Percentiles rank a stretch among this genome's conserved stretches.
These are phyloP conservation scores for Megamerina dolium DNA, from an alignment of 2,888 invertebrate species.

Conservation along the genomic window DNA sequence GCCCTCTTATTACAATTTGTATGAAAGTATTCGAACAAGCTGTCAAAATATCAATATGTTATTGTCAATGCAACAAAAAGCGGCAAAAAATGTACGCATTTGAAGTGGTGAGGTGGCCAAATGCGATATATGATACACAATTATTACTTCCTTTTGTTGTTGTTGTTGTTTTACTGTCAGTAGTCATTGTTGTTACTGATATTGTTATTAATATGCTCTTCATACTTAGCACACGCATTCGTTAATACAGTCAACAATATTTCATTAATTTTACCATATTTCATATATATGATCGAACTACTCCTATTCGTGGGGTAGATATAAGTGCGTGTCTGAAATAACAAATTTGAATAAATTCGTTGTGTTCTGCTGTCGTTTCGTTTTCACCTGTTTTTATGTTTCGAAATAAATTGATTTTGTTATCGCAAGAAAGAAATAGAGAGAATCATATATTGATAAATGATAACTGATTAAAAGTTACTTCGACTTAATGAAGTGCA, in stretches of 20 bases:
- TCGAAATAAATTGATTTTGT: neutral
- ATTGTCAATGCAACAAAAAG: too few species aligned
- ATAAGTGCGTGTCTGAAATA: neutral
- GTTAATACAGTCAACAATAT: conserved; percentile 13
- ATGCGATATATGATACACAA: too few species aligned
- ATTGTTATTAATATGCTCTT: neutral
- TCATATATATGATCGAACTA: too few species aligned
- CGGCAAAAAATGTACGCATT: too few species aligned
- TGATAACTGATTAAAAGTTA: neutral
- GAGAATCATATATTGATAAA: too few species aligned
- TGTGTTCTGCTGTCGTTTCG: neutral
- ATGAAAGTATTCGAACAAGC: too few species aligned
- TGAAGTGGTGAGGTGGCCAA: too few species aligned
- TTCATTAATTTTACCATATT: conserved; percentile 6
- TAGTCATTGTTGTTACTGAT: neutral
- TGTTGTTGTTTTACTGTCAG: neutral
- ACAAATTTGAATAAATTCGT: neutral
- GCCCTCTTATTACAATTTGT: too few species aligned
- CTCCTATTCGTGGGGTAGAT: too few species aligned
- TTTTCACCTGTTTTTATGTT: neutral
- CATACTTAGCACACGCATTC: neutral
- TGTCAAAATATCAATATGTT: too few species aligned
- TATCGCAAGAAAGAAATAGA: neutral
- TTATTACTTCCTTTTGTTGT: neutral
- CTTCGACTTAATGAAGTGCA: too few species aligned